Base-by-base conservation (phyloP, 2,113 vertebrate species). In the Nipponia nippon region DNA sequence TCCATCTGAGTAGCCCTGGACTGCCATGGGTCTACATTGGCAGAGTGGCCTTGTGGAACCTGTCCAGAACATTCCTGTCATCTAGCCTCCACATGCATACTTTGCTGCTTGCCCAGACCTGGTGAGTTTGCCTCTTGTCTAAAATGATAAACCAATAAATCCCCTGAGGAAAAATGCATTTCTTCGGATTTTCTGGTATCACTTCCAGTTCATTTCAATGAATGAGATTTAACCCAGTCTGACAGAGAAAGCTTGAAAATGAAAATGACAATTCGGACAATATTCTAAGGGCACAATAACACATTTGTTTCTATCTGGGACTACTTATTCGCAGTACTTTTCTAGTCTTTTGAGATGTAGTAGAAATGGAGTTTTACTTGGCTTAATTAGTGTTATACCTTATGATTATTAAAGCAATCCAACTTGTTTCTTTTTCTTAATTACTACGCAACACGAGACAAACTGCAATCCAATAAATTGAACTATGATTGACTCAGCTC, bases 401-500 rank as follows among this genome's bases (percentile, higher is more conserved):
- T 83, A 53, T 92, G 66, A 93, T 89, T 92, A 94, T 53, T 66
- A 82, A 89, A 92, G 73, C 38, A 87, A 90, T 75, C n/a, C 50
- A 78, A 36, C 67, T 84, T 90, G 44, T 71, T 89, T 76, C 23
- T 92, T 87, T 93, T 89, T 79, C 47, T 66, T 50, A 87, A 80
- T 72, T 91, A 87, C 46, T 86, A 77, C 19, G 55, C 38, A 96
- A 75, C 26, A 11, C 73, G 42, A 94, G 67, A 78, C 40, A 88
- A 46, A 58, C 16, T 91, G 34, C 30, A 95, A 61, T 72, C 34
- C 34, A 91, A 87, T 56, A 87, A 89, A 84, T 4, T 87, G 80
- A 91, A 91, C 55, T 78, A 50, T 62, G 71, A 92, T 66, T 95
- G 76, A 90, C 88, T 91, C 73, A 93, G 40, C 26, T 90, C 22